Percentiles rank a stretch among this genome's conserved stretches.
These are phyloP conservation scores for Drosophila imparisetae DNA, from an alignment of 2,888 invertebrate genomes.

Conservation along the genomic window DNA sequence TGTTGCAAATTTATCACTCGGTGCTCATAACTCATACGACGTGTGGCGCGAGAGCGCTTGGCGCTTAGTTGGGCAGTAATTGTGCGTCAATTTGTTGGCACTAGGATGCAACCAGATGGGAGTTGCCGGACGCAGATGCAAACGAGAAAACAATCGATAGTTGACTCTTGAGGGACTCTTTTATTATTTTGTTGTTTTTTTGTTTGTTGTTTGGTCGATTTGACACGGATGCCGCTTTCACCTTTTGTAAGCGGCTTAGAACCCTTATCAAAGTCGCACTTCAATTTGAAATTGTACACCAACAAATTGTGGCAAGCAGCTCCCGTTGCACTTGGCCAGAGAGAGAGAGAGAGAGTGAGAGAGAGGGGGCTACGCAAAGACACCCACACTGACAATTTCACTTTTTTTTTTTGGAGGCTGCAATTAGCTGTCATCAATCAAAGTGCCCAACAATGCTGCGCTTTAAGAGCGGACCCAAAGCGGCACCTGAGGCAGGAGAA, in stretches of 20 bases:
- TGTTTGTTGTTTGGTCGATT: background rate
- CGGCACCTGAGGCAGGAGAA: background rate
- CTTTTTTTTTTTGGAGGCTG: conserved; percentile 61
- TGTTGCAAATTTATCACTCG: conserved; percentile 60
- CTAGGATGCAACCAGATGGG: conserved; percentile 22
- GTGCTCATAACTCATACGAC: conserved; percentile 73
- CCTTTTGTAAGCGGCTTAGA: conserved; percentile 63
- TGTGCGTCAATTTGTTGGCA: conserved; percentile 71
- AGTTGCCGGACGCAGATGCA: background rate
- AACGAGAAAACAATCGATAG: background rate
- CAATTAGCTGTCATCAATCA: conserved; percentile 83
- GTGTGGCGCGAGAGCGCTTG: conserved; percentile 50
- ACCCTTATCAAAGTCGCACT: conserved; percentile 68
- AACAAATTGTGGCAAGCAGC: conserved; percentile 13
- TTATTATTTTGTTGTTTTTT: background rate
- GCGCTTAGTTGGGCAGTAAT: conserved; percentile 74
- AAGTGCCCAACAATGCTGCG: conserved; percentile 66
- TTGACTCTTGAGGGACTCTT: background rate
- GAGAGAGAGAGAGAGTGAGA: background rate
- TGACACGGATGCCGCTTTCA: conserved; percentile 49
- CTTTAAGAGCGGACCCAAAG: conserved; percentile 12
- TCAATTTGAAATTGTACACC: conserved; percentile 20
- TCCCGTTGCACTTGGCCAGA: conserved; percentile 13
- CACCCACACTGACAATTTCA: conserved; percentile 70
- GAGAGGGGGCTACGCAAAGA: conserved; percentile 5